Evolutionary conservation across 2,888 invertebrate genomes (phyloP).

Genomic region (Drosophila kuntzei): DNA sequence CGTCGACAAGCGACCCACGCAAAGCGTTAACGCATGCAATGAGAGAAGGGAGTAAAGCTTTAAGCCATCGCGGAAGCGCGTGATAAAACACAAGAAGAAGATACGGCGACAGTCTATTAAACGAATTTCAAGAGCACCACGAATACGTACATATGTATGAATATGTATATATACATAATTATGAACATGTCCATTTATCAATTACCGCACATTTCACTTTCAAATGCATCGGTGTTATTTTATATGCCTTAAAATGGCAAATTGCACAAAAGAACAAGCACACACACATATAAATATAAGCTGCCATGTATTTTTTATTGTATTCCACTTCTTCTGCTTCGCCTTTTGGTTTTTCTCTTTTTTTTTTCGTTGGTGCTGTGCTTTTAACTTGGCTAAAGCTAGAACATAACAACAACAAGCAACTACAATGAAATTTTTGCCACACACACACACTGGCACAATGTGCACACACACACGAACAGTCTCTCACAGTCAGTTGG

Average conservation of each 20-base stretch:
- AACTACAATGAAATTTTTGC: slow-evolving; percentile 69
- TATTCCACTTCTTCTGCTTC: slow-evolving; percentile 53
- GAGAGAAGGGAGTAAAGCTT: slow-evolving; percentile 35
- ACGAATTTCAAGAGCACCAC: slow-evolving; percentile 48
- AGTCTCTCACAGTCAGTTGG: slow-evolving; percentile 46
- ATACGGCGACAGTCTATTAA: slow-evolving; percentile 20
- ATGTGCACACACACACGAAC: slow-evolving; percentile 29
- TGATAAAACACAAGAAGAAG: slow-evolving; percentile 42
- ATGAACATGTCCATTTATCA: slow-evolving; percentile 16
- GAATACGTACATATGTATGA: no score
- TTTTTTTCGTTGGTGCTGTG: slow-evolving; percentile 50
- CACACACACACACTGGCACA: slow-evolving; percentile 42
- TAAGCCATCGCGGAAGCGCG: slow-evolving; percentile 52
- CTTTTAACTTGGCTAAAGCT: slow-evolving; percentile 74
- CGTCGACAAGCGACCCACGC: slow-evolving; percentile 50
- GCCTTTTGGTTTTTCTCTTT: slow-evolving; percentile 48
- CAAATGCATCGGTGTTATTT: slow-evolving; percentile 53
- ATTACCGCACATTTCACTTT: slow-evolving; percentile 67
- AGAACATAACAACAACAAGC: slow-evolving; percentile 74
- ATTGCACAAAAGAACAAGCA: slow-evolving; percentile 62
- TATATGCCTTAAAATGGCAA: slow-evolving; percentile 55
- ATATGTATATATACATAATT: neutral
- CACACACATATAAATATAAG: slow-evolving; percentile 8
- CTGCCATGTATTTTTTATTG: slow-evolving; percentile 38
- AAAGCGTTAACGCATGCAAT: slow-evolving; percentile 38